These are phyloP conservation scores for Urophycis tenuis DNA, from an alignment of 2,797 vertebrate genomes.

Conservation along the genomic window DNA sequence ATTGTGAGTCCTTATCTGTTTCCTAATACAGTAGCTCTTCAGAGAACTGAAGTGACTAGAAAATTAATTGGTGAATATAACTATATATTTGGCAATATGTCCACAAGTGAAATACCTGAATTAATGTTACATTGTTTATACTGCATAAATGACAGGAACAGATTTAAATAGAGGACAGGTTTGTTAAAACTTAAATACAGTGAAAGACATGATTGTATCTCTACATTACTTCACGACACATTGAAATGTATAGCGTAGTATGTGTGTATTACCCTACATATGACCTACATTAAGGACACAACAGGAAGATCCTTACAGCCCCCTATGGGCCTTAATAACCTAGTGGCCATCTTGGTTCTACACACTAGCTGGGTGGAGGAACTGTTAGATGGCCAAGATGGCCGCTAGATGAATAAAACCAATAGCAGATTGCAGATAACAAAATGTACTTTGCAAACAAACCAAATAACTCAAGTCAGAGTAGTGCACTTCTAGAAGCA, in stretches of 20 bases:
- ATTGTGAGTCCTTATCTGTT: constrained; percentile 28
- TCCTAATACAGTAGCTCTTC: constrained; percentile 62
- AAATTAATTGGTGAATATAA: neutral
- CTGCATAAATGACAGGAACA: constrained; percentile 10
- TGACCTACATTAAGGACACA: neutral
- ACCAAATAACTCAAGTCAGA: neutral
- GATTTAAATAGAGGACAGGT: constrained; percentile 21
- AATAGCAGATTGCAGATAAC: neutral
- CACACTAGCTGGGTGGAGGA: neutral
- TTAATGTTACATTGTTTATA: constrained; percentile 29
- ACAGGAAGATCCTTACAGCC: neutral
- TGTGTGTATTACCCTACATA: neutral
- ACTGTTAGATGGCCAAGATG: neutral
- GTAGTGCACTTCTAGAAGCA: neutral
- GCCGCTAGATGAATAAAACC: neutral
- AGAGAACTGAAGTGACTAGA: constrained; percentile 57
- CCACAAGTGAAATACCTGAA: constrained; percentile 46
- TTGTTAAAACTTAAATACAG: constrained; percentile 20
- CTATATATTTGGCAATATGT: constrained; percentile 22
- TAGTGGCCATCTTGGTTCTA: neutral
- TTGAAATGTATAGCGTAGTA: constrained; percentile 11
- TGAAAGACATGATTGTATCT: constrained; percentile 17
- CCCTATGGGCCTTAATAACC: neutral
- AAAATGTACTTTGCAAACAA: neutral
- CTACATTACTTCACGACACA: constrained; percentile 24